phyloP scores from a whole-genome alignment of 2,113 vertebrate species.

The Accipiter virgatus region DNA sequence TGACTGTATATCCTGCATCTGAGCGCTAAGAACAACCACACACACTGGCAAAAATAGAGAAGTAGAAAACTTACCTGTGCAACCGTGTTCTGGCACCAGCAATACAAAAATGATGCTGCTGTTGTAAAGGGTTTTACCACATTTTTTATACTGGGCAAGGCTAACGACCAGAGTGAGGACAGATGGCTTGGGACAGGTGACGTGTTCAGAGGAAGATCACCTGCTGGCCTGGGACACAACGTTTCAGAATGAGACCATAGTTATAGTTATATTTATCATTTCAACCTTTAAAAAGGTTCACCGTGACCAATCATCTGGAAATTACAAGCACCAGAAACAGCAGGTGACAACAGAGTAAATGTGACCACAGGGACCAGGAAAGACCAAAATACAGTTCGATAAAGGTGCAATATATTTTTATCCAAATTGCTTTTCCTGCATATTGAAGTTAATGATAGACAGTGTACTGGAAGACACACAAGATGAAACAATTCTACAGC shows the following conservation, averaged over 20 bases:
- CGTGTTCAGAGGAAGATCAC: neutral
- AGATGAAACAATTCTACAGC: neutral
- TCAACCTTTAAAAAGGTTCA: neutral
- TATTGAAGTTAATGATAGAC: neutral
- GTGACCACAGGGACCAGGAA: neutral
- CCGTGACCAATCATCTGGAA: neutral
- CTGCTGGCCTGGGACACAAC: slow-evolving; percentile 42
- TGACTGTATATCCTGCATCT: neutral
- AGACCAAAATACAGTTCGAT: neutral
- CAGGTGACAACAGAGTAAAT: neutral
- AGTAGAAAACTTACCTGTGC: slow-evolving; percentile 49
- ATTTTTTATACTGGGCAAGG: slow-evolving; percentile 36
- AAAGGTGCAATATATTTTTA: neutral
- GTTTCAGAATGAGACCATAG: neutral
- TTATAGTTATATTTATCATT: neutral
- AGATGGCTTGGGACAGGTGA: neutral
- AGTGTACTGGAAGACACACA: neutral
- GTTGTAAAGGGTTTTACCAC: slow-evolving; percentile 38
- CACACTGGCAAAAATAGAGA: neutral
- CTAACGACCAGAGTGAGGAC: slow-evolving; percentile 17
- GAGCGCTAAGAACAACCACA: neutral
- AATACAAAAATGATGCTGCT: slow-evolving; percentile 32
- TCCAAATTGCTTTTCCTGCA: neutral
- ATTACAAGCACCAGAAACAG: neutral
- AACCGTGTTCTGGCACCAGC: slow-evolving; percentile 65